A percentile compares a stretch with the other conserved stretches of the same genome.
phyloP scores from a whole-genome alignment of 2,888 invertebrate genomes.

The Nomada hirtipes region DNA sequence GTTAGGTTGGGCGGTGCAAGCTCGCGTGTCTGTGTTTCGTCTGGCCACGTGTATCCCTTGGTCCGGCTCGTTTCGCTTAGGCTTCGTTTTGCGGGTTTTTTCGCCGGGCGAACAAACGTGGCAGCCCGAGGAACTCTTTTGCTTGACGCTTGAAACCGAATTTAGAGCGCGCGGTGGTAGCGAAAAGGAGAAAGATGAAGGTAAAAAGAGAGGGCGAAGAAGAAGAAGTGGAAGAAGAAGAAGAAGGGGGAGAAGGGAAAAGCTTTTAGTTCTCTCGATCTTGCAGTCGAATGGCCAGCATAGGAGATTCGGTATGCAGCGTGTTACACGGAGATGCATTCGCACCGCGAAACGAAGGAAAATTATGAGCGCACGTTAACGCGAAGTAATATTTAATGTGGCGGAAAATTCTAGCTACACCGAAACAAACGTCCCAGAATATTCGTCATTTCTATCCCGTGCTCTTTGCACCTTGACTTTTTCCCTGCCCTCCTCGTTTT shows the following conservation, averaged over 20 bases:
- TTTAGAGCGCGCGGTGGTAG: constrained; percentile 68
- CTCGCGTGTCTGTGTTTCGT: constrained; percentile 68
- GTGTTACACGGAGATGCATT: constrained; percentile 25
- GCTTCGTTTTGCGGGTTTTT: constrained; percentile 67
- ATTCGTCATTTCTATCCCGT: constrained; percentile 27
- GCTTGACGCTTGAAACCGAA: constrained; percentile 67
- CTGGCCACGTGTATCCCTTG: constrained; percentile 69
- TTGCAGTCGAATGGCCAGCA: constrained; percentile 25
- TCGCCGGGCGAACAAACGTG: constrained; percentile 53
- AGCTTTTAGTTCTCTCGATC: too few species aligned
- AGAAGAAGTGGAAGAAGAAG: constrained; percentile 22
- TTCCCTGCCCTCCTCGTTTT: background rate
- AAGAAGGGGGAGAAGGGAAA: too few species aligned
- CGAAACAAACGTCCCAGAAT: constrained; percentile 30
- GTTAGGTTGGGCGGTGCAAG: constrained; percentile 30
- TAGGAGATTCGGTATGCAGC: constrained; percentile 50
- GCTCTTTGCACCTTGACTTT: constrained; percentile 2
- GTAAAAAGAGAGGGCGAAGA: constrained; percentile 31
- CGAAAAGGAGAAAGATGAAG: constrained; percentile 58
- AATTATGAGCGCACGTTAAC: constrained; percentile 54
- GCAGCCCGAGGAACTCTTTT: constrained; percentile 64
- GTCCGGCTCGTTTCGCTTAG: constrained; percentile 19
- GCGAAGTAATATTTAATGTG: constrained; percentile 60
- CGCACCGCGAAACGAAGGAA: constrained; percentile 60
- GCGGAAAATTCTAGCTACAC: constrained; percentile 48